Evolutionary conservation across 2,113 vertebrate genomes (phyloP), one percentile per base, ranked within the genome.

Genomic region (Donacobius atricapilla): DNA sequence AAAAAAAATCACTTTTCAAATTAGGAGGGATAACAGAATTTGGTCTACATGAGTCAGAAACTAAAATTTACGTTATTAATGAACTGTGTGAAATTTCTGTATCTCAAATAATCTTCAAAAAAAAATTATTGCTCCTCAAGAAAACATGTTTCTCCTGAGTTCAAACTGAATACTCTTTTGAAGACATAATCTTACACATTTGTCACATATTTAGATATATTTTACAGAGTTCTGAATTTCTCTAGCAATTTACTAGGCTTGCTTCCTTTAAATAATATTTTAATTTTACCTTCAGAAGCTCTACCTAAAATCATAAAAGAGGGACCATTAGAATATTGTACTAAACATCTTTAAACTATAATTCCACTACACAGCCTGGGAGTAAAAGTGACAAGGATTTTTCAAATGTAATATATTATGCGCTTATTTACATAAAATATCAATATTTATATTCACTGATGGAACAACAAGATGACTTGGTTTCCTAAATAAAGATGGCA

Each of bases 401-500:
- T 95, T 85, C 45, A 30, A 77, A 28, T 66, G 23, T 82, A n/a
- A 35, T 58, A 20, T 56, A 37, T 76, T 79, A 33, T 80, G 70
- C 27, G 17, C 21, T 77, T 90, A 82, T 91, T 93, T 93, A 50
- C 66, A 93, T 91, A 88, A 91, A 79, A 22, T 72, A 69, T 93
- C 91, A 96, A 93, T 94, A 97, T 93, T 96, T 95, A 85, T 85
- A 77, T 33, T 50, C 61, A 63, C 7, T 77, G 89, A 28, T 63
- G 42, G 54, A 96, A 93, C 23, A 91, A 83, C 68, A 91, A 30
- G 70, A 85, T 44, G 54, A 58, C 82, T 96, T 80, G 57, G 19
- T 76, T 91, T 96, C 95, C 87, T 95, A 96, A 93, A 89, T 95
- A 91, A 96, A 96, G 89, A 61, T 39, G 50, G 35, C 45, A 88